Conservation (phyloP, 1,140 invertebrate species). For the Drosophila ercepeae region DNA sequence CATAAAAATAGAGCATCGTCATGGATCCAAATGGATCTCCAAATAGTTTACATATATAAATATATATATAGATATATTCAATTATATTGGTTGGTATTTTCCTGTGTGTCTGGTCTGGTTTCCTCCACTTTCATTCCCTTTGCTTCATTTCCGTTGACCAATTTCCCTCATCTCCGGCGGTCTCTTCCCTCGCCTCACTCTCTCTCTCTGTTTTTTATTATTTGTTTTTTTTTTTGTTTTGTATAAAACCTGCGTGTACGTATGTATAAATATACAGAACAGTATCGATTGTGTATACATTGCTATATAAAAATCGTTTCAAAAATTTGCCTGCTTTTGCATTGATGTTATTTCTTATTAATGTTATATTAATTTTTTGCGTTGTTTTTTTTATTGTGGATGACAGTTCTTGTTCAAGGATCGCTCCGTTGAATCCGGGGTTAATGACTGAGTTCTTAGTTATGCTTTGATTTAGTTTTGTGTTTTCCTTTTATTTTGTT, state of each 20-base stretch:
- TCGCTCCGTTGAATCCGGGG: too few species aligned
- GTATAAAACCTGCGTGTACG: constrained; percentile 52
- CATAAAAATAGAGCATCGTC: constrained; percentile 77
- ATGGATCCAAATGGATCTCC: constrained; percentile 67
- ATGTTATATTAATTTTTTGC: constrained; percentile 54
- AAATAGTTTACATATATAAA: constrained; percentile 79
- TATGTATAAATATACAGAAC: constrained; percentile 62
- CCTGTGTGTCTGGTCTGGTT: constrained; percentile 35
- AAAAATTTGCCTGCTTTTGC: constrained; percentile 67
- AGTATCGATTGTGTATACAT: constrained; percentile 39
- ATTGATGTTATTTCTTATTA: constrained; percentile 34
- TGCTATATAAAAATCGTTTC: constrained; percentile 68
- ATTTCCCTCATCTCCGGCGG: neutral
- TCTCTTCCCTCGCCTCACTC: constrained; percentile 43
- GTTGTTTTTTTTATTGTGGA: constrained; percentile 31
- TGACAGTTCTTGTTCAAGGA: constrained; percentile 37
- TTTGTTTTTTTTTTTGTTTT: constrained; percentile 9
- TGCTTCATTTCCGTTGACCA: constrained; percentile 9
- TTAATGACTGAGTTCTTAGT: constrained; percentile 38
- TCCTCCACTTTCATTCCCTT: constrained; percentile 36
- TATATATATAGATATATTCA: constrained; percentile 52
- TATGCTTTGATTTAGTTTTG: constrained; percentile 47
- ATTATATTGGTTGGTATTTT: constrained; percentile 70
- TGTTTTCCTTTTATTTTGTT: constrained; percentile 53
- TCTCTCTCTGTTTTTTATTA: constrained; percentile 26